Evolutionary conservation across 2,113 vertebrate species (phyloP).

Genomic region (Hylia prasina): DNA sequence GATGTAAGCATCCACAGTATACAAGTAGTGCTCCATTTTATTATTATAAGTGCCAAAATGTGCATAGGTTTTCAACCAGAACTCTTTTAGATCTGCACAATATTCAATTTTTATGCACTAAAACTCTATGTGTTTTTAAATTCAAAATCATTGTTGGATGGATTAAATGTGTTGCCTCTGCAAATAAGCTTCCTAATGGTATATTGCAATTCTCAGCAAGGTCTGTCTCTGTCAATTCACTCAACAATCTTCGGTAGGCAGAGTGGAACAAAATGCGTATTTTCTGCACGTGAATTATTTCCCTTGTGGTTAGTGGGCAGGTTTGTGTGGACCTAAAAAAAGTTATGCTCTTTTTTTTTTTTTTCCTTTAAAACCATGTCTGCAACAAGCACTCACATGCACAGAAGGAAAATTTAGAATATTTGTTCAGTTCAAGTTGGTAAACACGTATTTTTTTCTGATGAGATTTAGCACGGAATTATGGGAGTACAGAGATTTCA

Average conservation of each 20-base stretch:
- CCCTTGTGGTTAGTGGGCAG: neutral
- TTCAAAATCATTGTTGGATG: neutral
- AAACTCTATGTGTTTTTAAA: neutral
- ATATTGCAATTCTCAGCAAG: neutral
- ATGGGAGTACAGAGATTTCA: neutral
- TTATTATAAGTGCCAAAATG: neutral
- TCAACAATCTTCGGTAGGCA: neutral
- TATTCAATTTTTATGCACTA: neutral
- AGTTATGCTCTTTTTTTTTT: neutral
- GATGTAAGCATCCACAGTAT: neutral
- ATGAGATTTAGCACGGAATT: neutral
- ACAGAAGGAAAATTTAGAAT: neutral
- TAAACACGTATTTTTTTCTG: neutral
- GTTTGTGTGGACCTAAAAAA: neutral
- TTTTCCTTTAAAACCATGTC: neutral
- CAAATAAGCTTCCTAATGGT: neutral
- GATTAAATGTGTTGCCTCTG: neutral
- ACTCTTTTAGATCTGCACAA: neutral
- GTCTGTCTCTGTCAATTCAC: neutral
- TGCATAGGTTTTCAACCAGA: neutral
- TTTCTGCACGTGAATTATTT: conserved; percentile 4
- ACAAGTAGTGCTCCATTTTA: neutral
- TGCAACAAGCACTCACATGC: neutral
- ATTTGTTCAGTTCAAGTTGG: neutral
- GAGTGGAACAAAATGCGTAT: neutral